Base-by-base conservation (phyloP, 2,113 vertebrate genomes). In the Chionomys nivalis region DNA sequence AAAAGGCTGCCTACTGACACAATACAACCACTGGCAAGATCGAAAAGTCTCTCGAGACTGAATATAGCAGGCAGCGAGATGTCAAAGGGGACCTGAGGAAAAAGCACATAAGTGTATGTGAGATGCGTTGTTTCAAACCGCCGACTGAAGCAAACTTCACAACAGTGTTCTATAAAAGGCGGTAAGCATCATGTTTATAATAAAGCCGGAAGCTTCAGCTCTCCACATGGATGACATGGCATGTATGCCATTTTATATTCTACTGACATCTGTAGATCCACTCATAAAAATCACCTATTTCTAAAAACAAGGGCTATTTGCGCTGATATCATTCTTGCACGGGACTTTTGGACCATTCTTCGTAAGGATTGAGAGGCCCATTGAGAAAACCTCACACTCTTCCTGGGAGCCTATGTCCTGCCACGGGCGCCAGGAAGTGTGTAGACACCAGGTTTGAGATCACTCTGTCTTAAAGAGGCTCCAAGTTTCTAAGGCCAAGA, bases 21-120 rank as follows among this genome's bases (percentile, higher is more conserved):
- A 81, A 91, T 93, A 88, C 98, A 98, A 36, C 98, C 98, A 70
- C 63, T 98, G 33, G 98, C 95, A 93, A 98, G 98, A 98, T 99
- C 98, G 98, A 99, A 99, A 97, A 99, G 98, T 94, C 97, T 98
- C 98, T 99, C 98, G 87, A 99, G 98, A 92, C 93, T 98, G 93
- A 94, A 66, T 97, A 99, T 96, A 91, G 97, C 98, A 83, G 98
- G 97, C 93, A 98, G 96, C 49, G 98, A 98, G 91, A 98, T 8
- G 26, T 99, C 98, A 97, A 99, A 99, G 73, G 99, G 99, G 47
- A 99, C 93, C 99, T 99, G 98, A 17, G 83, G 97, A 94, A 97
- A 97, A 88, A 95, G 33, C 58, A 83, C 70, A 72, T 33, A 58
- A 88, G 17, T 17, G 7, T 61, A 49, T 2, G 33, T 9, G 63